phyloP scores from a whole-genome alignment of 2,113 vertebrate species.

The Numida meleagris region DNA sequence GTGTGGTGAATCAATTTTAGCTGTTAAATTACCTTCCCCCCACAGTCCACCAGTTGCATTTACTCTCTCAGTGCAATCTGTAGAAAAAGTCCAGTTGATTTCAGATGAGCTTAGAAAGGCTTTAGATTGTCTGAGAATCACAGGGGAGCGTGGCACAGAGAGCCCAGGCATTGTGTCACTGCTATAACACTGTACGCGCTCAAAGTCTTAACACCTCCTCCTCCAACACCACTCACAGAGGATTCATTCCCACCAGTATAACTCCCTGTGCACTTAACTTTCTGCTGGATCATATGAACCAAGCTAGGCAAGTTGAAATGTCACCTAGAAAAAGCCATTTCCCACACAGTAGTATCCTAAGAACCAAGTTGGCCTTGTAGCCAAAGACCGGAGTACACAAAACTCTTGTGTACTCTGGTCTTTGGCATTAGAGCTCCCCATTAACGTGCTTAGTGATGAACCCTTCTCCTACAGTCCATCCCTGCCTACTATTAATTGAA shows the following conservation, averaged over 20 bases:
- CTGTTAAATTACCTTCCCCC: not conserved
- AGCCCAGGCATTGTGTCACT: not conserved
- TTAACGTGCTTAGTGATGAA: not conserved
- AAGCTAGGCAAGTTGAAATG: not conserved
- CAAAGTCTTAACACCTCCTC: not conserved
- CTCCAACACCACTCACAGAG: not conserved
- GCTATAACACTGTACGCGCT: not conserved
- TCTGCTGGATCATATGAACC: not conserved
- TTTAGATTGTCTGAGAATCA: not conserved
- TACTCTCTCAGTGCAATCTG: not conserved
- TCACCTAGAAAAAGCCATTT: not conserved
- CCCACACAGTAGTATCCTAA: not conserved
- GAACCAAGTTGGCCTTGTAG: not conserved
- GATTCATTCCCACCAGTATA: not conserved
- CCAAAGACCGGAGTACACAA: not conserved
- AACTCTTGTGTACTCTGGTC: rapidly evolving
- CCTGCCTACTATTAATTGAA: not conserved
- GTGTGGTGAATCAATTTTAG: not conserved
- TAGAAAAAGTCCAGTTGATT: not conserved
- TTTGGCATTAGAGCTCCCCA: too few relatives aligned
- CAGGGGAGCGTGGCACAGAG: not conserved
- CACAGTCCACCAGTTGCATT: not conserved
- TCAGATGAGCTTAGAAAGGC: not conserved
- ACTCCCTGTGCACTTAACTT: rapidly evolving
- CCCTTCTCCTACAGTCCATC: not conserved